A percentile compares a stretch with the other conserved stretches of the same genome.
These are phyloP conservation scores for Semibalanus balanoides DNA, from an alignment of 1,140 invertebrate species.

Conservation along the genomic window DNA sequence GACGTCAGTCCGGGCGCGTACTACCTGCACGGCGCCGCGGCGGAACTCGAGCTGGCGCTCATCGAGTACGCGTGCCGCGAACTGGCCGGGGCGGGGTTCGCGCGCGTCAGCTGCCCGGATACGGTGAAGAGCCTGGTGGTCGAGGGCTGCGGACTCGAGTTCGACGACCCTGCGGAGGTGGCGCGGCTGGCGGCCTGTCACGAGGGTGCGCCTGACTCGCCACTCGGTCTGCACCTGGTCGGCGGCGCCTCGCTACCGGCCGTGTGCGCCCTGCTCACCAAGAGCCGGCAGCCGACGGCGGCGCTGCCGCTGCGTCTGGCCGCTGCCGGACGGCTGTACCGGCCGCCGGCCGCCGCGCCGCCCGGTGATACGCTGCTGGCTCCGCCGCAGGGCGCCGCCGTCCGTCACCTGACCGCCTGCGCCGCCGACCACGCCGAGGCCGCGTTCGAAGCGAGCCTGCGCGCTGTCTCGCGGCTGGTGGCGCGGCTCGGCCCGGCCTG, in stretches of 20 bases:
- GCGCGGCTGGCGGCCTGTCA: slow-evolving; percentile 39
- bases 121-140: slow-evolving; percentile 48
- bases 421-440: neutral
- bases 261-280: slow-evolving; percentile 47
- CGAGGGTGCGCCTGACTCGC: slow-evolving; percentile 30
- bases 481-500: neutral
- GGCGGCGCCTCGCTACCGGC: slow-evolving; percentile 45
- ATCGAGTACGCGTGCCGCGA: slow-evolving; percentile 37
- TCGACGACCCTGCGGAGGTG: slow-evolving; percentile 33
- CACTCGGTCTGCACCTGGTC: slow-evolving; percentile 43
- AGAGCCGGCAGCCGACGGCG: slow-evolving; percentile 37
- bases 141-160: slow-evolving; percentile 47
- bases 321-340: slow-evolving; percentile 44
- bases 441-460: neutral
- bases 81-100: slow-evolving; percentile 34
- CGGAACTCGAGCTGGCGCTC: slow-evolving; percentile 45
- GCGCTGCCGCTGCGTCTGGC: slow-evolving; percentile 45
- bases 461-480: neutral
- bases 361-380: no score
- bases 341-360: slow-evolving; percentile 24
- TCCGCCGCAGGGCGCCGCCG: neutral
- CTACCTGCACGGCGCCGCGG: slow-evolving; percentile 45
- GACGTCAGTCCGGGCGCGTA: slow-evolving; percentile 39
- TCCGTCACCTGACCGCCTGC: neutral
- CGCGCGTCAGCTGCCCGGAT: slow-evolving; percentile 46